Evolutionary conservation across 1,140 invertebrate genomes (phyloP).

Genomic region (Anthonomus grandis): DNA sequence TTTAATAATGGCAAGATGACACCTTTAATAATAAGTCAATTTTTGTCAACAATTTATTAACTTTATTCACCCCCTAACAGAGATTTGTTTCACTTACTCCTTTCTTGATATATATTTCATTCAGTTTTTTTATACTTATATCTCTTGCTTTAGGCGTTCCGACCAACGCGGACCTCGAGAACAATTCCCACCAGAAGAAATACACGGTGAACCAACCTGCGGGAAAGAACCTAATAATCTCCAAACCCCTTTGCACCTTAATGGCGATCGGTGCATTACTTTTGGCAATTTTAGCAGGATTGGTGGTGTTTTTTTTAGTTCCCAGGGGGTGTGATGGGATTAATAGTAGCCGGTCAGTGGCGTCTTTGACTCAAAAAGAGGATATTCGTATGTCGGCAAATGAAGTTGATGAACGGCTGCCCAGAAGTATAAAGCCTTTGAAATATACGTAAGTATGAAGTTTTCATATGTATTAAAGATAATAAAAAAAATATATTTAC

Average conservation of each 20-base stretch:
- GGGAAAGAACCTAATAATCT: conserved; percentile 34
- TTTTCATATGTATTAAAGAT: no score
- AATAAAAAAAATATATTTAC: no score
- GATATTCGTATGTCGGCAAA: no score
- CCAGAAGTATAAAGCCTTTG: conserved; percentile 36
- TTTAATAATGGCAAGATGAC: no score
- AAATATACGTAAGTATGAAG: conserved; percentile 43
- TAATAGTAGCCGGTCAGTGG: background rate
- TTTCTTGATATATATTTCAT: no score
- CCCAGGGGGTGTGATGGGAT: conserved; percentile 32
- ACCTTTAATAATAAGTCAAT: no score
- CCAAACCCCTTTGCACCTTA: conserved; percentile 39
- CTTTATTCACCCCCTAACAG: no score
- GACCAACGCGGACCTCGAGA: conserved; percentile 40
- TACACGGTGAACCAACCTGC: conserved; percentile 42
- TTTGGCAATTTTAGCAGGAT: conserved; percentile 39
- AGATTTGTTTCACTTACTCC: no score
- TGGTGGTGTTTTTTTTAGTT: conserved; percentile 42
- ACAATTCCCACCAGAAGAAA: conserved; percentile 43
- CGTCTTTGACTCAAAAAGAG: conserved; percentile 9
- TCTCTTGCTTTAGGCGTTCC: conserved; percentile 39
- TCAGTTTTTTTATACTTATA: background rate
- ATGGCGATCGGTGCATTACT: conserved; percentile 42
- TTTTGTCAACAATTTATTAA: no score
- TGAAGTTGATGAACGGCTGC: conserved; percentile 38